Conservation (phyloP, 35 echinoderm and acorn worm genomes). For the Strongylocentrotus purpuratus region DNA sequence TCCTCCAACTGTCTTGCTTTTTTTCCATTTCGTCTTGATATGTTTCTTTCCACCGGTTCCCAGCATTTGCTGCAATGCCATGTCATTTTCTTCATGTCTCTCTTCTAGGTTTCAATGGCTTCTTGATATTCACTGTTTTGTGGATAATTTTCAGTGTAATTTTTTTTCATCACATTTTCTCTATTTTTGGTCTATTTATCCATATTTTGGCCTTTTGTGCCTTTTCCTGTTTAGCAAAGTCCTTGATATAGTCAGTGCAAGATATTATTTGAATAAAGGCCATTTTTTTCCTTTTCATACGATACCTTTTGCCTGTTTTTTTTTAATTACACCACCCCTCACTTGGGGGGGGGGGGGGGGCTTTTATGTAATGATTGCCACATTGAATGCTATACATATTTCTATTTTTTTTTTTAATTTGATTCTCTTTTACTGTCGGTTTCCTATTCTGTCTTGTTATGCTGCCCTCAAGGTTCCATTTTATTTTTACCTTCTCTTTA, state of each 20-base stretch:
- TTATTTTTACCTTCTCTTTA: background rate
- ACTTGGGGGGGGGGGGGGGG: no score
- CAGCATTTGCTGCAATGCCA: conserved; percentile 1
- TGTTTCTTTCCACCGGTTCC: background rate
- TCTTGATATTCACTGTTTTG: background rate
- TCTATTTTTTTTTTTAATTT: background rate
- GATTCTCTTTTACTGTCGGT: background rate
- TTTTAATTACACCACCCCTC: no score
- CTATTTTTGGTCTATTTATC: background rate
- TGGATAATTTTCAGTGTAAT: background rate
- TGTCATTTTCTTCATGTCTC: background rate
- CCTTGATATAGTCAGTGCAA: background rate
- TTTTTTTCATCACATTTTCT: background rate
- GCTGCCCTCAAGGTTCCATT: background rate
- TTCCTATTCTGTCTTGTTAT: background rate
- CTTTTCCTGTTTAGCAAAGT: background rate
- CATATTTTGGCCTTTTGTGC: background rate
- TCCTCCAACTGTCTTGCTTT: conserved; percentile 29
- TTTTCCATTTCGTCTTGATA: background rate
- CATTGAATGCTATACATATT: no score
- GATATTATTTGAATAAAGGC: background rate
- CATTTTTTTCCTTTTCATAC: background rate
- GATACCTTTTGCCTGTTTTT: background rate
- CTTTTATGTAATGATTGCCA: no score
- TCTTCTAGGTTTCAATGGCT: background rate